A percentile compares a stretch with the other conserved stretches of the same genome.
Evolutionary conservation across 2,888 invertebrate species (phyloP).

Genomic region (Escarpia spicata): DNA sequence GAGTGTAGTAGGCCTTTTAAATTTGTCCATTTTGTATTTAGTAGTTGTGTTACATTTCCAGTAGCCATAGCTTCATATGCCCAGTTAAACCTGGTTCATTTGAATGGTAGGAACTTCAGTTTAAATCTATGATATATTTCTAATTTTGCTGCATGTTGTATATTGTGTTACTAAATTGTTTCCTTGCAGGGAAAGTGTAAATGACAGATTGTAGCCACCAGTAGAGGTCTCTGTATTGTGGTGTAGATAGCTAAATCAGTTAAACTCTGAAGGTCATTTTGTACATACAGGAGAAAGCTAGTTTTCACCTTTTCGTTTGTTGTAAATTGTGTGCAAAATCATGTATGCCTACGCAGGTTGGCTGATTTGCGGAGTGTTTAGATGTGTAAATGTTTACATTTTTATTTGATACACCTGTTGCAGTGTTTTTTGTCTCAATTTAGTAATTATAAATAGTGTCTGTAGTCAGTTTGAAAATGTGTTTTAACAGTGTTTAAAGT

Average conservation of each 20-base stretch:
- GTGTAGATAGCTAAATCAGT: neutral
- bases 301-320: neutral
- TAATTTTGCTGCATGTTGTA: neutral
- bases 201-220: neutral
- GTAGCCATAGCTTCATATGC: neutral
- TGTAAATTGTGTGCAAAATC: neutral
- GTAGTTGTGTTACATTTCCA: neutral
- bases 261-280: neutral
- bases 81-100: no score
- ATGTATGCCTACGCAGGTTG: neutral
- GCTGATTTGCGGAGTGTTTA: neutral
- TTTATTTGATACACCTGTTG: neutral
- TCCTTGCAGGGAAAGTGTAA: neutral
- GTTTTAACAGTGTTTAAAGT: neutral
- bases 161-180: neutral
- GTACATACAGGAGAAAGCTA: neutral
- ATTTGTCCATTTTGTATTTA: neutral
- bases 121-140: no score
- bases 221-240: neutral
- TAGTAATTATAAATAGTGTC: neutral
- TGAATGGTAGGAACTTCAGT: no score
- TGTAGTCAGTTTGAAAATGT: neutral
- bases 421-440: neutral
- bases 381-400: neutral
- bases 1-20: neutral